These are phyloP conservation scores for Dendrolimus houi DNA, from an alignment of 2,888 invertebrate genomes.

Conservation along the genomic window DNA sequence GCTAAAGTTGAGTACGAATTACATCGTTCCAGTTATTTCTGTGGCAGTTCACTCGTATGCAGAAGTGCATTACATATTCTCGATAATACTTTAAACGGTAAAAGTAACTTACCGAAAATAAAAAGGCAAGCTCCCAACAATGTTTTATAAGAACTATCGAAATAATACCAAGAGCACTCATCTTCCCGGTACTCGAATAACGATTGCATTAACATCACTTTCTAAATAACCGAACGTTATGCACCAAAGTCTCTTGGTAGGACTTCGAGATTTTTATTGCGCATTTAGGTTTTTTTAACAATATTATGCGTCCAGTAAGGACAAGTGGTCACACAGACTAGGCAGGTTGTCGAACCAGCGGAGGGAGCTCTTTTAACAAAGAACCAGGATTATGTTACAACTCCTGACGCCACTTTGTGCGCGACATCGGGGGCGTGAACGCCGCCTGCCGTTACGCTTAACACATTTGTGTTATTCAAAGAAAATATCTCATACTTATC, in stretches of 20 bases:
- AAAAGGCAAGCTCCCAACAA: slow-evolving; percentile 69
- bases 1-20: too few relatives aligned
- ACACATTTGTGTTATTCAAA: background rate
- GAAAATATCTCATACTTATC: background rate
- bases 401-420: slow-evolving; percentile 45
- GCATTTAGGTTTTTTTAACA: slow-evolving; percentile 37
- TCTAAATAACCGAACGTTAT: slow-evolving; percentile 23
- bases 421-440: slow-evolving; percentile 53
- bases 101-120: slow-evolving; percentile 62
- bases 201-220: slow-evolving; percentile 35
- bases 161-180: slow-evolving; percentile 72
- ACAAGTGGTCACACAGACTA: slow-evolving; percentile 58
- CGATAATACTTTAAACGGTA: too few relatives aligned
- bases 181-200: slow-evolving; percentile 56
- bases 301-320: slow-evolving; percentile 52
- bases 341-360: slow-evolving; percentile 60
- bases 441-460: slow-evolving; percentile 11
- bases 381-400: slow-evolving; percentile 45
- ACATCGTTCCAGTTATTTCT: too few relatives aligned
- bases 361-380: slow-evolving; percentile 38
- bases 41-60: too few relatives aligned
- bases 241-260: slow-evolving; percentile 34
- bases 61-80: too few relatives aligned
- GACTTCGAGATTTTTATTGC: slow-evolving; percentile 21
- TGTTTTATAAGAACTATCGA: slow-evolving; percentile 71